Conservation (phyloP, 2,113 vertebrate species). For the Anas platyrhynchos region DNA sequence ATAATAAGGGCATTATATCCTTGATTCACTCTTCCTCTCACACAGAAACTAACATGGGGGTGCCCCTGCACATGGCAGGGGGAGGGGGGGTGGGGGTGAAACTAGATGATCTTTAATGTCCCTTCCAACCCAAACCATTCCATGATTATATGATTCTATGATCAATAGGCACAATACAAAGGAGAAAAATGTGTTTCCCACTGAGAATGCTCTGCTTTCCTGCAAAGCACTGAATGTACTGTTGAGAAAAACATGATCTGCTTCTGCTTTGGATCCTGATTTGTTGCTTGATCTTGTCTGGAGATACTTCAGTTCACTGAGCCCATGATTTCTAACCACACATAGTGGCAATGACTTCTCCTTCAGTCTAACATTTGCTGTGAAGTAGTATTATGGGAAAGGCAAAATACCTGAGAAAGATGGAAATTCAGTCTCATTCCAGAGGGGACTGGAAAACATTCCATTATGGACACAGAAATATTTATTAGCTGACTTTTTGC, state of each 20-base stretch:
- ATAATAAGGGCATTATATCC: neutral
- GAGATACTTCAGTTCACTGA: neutral
- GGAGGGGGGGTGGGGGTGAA: too few relatives aligned
- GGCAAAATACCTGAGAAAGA: neutral
- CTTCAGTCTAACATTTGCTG: neutral
- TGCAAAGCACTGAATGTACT: neutral
- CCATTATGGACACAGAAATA: neutral
- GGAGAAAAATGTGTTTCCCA: neutral
- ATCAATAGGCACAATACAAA: neutral
- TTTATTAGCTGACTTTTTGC: neutral
- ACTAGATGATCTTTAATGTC: too few relatives aligned
- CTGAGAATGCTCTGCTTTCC: neutral
- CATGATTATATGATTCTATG: too few relatives aligned
- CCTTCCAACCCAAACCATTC: too few relatives aligned
- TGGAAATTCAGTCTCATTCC: neutral
- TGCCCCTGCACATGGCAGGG: too few relatives aligned
- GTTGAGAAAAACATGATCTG: neutral
- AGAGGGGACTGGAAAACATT: neutral
- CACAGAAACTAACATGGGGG: neutral
- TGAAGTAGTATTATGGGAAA: neutral
- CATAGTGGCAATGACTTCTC: rapidly evolving
- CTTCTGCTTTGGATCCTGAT: neutral
- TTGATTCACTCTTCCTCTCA: neutral
- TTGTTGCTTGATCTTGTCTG: neutral
- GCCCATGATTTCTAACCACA: neutral